A percentile compares a stretch with the other conserved stretches of the same genome.
Evolutionary conservation across 2,113 vertebrate genomes (phyloP).

Genomic region (Ctenodactylus gundi): DNA sequence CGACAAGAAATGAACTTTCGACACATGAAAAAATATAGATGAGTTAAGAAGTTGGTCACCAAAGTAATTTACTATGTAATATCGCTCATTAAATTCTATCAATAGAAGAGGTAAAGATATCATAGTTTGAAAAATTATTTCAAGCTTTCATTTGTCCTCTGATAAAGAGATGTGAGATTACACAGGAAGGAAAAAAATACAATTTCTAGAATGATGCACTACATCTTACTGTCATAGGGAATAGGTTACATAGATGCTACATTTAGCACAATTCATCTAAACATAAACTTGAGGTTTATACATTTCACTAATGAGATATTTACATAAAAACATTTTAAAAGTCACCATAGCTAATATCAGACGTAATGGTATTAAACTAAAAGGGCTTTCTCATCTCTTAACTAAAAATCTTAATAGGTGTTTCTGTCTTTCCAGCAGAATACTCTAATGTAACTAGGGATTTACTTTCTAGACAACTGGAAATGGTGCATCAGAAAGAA

Average conservation of each 20-base stretch:
- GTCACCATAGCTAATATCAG: neutral
- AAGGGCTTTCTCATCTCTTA: too few species aligned
- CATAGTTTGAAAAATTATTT: neutral
- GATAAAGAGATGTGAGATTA: neutral
- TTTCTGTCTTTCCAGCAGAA: too few species aligned
- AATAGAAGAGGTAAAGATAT: neutral
- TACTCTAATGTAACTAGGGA: too few species aligned
- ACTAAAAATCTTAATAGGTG: too few species aligned
- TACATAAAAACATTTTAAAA: neutral
- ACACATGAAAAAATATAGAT: neutral
- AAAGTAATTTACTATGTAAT: neutral
- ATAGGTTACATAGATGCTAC: neutral
- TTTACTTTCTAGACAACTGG: too few species aligned
- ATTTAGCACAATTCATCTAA: neutral
- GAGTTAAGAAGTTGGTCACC: neutral
- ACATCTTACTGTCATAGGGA: neutral
- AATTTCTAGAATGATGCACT: too few species aligned
- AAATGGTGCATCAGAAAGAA: too few species aligned
- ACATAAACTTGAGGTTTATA: neutral
- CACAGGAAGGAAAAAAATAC: neutral
- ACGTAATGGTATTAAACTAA: neutral
- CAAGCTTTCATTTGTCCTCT: neutral
- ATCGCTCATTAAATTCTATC: neutral
- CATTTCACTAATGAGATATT: neutral
- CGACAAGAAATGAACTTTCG: neutral